Evolutionary conservation across 2,888 invertebrate species (phyloP).

Genomic region (Eupithecia subfuscata): DNA sequence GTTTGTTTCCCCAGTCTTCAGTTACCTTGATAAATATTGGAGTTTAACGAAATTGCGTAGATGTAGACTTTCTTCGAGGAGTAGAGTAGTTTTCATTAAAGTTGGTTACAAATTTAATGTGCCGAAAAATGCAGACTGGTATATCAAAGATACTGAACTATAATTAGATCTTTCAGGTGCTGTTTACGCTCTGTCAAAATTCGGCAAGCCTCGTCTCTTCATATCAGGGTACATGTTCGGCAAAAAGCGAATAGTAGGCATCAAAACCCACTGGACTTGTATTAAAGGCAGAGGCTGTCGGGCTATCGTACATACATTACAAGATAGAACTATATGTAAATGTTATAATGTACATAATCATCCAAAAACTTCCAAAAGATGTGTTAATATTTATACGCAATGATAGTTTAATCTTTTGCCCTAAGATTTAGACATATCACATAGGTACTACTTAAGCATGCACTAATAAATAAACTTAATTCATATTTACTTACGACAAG

Average conservation of each 20-base stretch:
- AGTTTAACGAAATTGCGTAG: background rate
- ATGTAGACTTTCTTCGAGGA: background rate
- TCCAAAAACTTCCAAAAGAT: background rate
- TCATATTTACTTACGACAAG: too few species aligned
- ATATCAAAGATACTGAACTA: background rate
- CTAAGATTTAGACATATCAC: background rate
- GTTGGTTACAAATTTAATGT: too few species aligned
- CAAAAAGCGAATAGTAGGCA: background rate
- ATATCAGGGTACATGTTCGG: background rate
- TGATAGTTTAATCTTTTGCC: background rate
- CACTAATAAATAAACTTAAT: too few species aligned
- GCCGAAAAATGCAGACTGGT: background rate
- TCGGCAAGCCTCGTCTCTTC: background rate
- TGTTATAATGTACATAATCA: slow-evolving; percentile 21
- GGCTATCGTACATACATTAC: background rate
- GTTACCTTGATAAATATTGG: background rate
- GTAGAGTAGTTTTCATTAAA: background rate
- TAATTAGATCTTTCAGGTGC: background rate
- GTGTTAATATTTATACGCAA: background rate
- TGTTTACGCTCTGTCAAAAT: background rate
- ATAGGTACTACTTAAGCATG: too few species aligned
- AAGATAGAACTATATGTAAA: slow-evolving; percentile 7
- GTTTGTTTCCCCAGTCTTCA: background rate
- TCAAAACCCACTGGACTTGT: background rate
- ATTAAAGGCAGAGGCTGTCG: background rate